Base-by-base conservation (phyloP, 2,797 vertebrate genomes). In the Rhodeus uyekii region DNA sequence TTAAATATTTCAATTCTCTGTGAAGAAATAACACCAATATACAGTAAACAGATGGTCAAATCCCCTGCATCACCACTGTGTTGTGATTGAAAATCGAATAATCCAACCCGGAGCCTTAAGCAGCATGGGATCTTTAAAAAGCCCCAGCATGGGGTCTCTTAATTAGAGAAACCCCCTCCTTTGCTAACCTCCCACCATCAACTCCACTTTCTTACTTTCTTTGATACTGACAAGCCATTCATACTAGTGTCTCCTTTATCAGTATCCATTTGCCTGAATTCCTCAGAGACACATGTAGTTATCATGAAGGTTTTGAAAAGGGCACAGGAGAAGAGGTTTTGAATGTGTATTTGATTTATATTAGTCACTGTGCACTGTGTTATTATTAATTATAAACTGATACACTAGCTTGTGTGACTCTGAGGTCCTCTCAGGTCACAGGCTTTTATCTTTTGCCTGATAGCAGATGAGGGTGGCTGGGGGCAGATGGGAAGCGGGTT, bases 221-320 rank as follows among this genome's bases (percentile, higher is more conserved):
- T 48, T 73, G 72, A 83, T 13, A 72, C 14, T 36, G 44, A 74
- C 53, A 65, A 55, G 72, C 7, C 55, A 34, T 80, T 83, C 69
- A 73, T 76, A 27, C 38, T 16, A 58, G 48, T 67, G 32, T 64
- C 42, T 81, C 42, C 18, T 80, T 77, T 82, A 64, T 78, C 71
- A 71, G 3, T 42, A 29, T 55, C 75, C 50, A 64, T 83, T 80
- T 87, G 86, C 72, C 46, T 83, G 80, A 63, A 84, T 61, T 80
- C 78, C 69, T 12, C 46, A 74, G 50, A 87, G 65, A 80, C 38
- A 55, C 24, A 44, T 75, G 32, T 29, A 75, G 69, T 86, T 69
- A 39, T 38, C 36, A 74, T 65, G 82, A 75, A 55, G 14, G 34
- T 7, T 42, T n/a, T 76, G 36, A 72, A 82, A 48, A 80, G 32